phyloP scores from a whole-genome alignment of 2,113 vertebrate genomes.

The Cynopterus brachyotis region DNA sequence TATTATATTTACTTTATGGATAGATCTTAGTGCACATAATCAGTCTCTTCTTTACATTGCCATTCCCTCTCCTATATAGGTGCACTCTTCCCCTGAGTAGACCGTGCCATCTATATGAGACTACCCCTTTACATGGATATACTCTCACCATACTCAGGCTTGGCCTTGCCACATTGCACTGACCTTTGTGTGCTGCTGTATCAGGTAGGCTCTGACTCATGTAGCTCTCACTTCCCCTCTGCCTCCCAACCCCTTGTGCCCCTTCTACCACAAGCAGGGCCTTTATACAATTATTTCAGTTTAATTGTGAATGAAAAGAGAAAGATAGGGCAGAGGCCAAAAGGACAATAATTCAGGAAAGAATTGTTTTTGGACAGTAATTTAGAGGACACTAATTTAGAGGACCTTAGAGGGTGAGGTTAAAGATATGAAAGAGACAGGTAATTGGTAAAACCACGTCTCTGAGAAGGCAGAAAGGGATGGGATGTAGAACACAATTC shows the following conservation, averaged over 20 bases:
- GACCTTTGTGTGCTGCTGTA: neutral
- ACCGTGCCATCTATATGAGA: neutral
- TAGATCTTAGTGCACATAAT: neutral
- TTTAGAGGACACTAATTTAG: no score
- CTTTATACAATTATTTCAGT: neutral
- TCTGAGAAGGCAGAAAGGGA: neutral
- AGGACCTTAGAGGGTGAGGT: neutral
- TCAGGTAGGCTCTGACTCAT: neutral
- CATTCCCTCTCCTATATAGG: neutral
- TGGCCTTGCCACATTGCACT: neutral
- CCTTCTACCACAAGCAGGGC: neutral
- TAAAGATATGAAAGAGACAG: neutral
- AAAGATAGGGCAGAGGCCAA: neutral
- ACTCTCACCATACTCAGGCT: neutral
- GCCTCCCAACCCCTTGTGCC: rapidly evolving
- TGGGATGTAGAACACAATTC: neutral
- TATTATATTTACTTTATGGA: neutral
- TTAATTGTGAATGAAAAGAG: neutral
- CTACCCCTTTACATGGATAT: neutral
- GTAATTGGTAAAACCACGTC: neutral
- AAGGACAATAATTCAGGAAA: neutral
- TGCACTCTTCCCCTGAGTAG: neutral
- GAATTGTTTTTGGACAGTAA: neutral
- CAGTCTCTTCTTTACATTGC: neutral
- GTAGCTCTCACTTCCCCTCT: neutral